Conservation (phyloP, 1,140 invertebrate species). For the Diploscapter pachys region DNA sequence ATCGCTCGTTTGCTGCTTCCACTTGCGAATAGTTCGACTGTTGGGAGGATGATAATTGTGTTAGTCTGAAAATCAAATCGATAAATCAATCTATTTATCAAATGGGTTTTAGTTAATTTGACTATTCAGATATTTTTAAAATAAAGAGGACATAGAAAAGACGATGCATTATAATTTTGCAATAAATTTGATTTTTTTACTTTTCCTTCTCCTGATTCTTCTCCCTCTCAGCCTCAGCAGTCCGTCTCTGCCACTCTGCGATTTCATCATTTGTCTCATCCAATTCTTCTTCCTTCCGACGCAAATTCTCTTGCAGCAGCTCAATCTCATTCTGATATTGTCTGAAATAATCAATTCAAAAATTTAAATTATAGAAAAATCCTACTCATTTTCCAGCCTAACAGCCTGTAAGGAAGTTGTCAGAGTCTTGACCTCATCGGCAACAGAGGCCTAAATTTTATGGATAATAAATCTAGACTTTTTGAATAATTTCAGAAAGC, state of each 20-base stretch:
- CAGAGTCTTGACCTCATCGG: slow-evolving; percentile 27
- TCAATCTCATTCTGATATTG: slow-evolving; percentile 21
- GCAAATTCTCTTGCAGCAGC: slow-evolving; percentile 13
- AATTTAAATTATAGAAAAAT: too few species aligned
- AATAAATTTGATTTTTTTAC: background rate
- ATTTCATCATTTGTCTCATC: slow-evolving; percentile 1
- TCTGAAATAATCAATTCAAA: too few species aligned
- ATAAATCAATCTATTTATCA: too few species aligned
- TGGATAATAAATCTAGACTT: slow-evolving; percentile 4
- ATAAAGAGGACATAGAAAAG: too few species aligned
- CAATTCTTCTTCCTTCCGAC: slow-evolving; percentile 11
- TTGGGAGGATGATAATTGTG: too few species aligned
- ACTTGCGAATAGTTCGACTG: too few species aligned
- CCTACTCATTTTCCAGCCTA: slow-evolving; percentile 11
- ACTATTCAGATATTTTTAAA: too few species aligned
- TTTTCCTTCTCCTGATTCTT: background rate
- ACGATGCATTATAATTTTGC: too few species aligned
- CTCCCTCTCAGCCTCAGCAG: slow-evolving; percentile 14
- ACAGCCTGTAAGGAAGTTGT: slow-evolving; percentile 11
- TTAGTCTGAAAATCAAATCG: too few species aligned
- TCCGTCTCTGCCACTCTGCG: slow-evolving; percentile 19
- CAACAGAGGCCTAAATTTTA: slow-evolving; percentile 9
- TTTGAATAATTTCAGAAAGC: slow-evolving; percentile 5
- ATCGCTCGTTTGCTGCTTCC: too few species aligned
- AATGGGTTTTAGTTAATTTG: too few species aligned